Conservation (phyloP, 2,888 invertebrate genomes). For the Drosophila phalerata region DNA sequence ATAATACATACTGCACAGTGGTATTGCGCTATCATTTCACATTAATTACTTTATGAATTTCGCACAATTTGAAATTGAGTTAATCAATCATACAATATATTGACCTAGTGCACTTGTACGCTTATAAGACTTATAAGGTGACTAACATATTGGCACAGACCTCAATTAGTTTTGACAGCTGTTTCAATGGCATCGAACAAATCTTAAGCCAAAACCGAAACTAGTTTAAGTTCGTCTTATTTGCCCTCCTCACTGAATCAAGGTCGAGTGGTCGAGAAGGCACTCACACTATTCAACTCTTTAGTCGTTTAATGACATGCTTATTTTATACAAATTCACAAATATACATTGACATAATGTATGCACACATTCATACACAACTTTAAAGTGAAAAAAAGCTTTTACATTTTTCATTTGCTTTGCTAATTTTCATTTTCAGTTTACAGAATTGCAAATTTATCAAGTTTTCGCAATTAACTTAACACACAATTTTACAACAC, state of each 20-base stretch:
- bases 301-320: conserved; percentile 25
- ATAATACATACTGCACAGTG: background rate
- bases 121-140: conserved; percentile 1
- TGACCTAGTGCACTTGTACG: conserved; percentile 9
- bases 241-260: conserved; percentile 35
- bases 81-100: background rate
- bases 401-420: conserved; percentile 5
- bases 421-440: background rate
- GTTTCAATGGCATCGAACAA: conserved; percentile 10
- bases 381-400: conserved; percentile 3
- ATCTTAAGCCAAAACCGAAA: conserved; percentile 17
- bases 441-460: background rate
- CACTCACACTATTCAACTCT: conserved; percentile 13
- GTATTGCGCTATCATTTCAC: background rate
- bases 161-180: background rate
- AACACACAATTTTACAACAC: no score
- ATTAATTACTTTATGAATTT: background rate
- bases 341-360: background rate
- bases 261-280: conserved; percentile 48
- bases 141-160: background rate
- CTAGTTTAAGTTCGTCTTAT: conserved; percentile 28
- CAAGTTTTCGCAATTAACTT: background rate
- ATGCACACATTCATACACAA: conserved; percentile 4
- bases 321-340: conserved; percentile 5
- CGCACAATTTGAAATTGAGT: conserved; percentile 5